Conservation (phyloP, 2,113 vertebrate genomes). For the Dinomys branickii region DNA sequence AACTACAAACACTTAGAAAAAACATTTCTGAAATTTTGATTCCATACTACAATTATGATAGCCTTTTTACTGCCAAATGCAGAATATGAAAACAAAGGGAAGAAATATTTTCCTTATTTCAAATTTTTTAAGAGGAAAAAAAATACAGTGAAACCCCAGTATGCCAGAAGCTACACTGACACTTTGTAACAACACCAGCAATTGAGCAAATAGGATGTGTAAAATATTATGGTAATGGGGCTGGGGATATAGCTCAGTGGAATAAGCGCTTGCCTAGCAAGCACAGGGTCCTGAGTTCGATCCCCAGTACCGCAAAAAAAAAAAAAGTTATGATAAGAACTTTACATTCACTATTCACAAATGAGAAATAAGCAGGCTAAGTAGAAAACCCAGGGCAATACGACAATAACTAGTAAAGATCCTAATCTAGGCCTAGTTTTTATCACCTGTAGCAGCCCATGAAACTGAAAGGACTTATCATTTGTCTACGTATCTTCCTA, state of each 20-base stretch:
- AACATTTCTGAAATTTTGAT: slow-evolving; percentile 44
- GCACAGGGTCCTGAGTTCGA: too few species aligned
- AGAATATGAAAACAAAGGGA: not conserved
- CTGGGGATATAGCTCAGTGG: too few species aligned
- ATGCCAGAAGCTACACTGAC: not conserved
- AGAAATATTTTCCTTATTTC: slow-evolving; percentile 43
- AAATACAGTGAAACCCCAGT: not conserved
- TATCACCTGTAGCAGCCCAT: not conserved
- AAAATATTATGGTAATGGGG: not conserved
- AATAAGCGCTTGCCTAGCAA: too few species aligned
- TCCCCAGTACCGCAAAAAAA: too few species aligned
- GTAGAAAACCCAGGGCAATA: not conserved
- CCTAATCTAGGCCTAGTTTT: slow-evolving; percentile 12
- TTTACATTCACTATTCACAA: not conserved
- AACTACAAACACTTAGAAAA: slow-evolving; percentile 31
- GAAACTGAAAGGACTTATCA: not conserved
- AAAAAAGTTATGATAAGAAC: too few species aligned
- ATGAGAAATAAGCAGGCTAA: slow-evolving; percentile 19
- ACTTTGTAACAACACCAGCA: slow-evolving; percentile 8
- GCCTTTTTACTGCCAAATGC: slow-evolving; percentile 3
- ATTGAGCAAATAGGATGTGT: not conserved
- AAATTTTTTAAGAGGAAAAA: not conserved
- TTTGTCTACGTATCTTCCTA: not conserved
- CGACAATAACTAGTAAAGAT: not conserved
- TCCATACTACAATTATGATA: slow-evolving; percentile 22